These are phyloP conservation scores for Pecten maximus DNA, from an alignment of 2,888 invertebrate genomes.

Conservation along the genomic window DNA sequence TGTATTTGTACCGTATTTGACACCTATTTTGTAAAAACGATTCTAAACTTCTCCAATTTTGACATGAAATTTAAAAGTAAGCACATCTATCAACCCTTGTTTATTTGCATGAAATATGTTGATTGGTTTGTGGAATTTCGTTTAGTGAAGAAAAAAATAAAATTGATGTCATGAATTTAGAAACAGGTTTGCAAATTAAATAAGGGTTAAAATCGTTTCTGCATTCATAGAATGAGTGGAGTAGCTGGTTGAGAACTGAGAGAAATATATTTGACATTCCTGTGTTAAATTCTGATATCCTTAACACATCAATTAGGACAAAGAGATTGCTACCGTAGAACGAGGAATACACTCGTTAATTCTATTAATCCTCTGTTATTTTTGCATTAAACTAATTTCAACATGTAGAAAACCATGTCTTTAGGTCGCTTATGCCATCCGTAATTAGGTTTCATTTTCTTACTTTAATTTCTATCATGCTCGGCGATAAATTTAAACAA, in stretches of 20 bases:
- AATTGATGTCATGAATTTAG: conserved; percentile 33
- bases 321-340: conserved; percentile 30
- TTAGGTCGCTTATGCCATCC: conserved; percentile 18
- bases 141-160: conserved; percentile 18
- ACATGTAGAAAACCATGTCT: conserved; percentile 28
- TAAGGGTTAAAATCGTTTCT: conserved; percentile 27
- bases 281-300: conserved; percentile 7
- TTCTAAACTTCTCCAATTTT: conserved; percentile 25
- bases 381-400: conserved; percentile 33
- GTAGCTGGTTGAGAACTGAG: not conserved
- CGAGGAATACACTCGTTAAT: conserved; percentile 15
- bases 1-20: not conserved
- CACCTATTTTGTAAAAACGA: not conserved
- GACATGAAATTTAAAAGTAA: conserved; percentile 29
- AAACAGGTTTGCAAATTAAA: not conserved
- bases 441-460: conserved; percentile 35
- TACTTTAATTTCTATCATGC: conserved; percentile 35
- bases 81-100: not conserved
- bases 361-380: conserved; percentile 18
- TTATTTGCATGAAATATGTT: conserved; percentile 29
- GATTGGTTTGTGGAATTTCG: conserved; percentile 13
- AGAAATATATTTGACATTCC: conserved; percentile 28
- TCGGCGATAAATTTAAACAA: conserved; percentile 31
- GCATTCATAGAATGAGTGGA: conserved; percentile 3
- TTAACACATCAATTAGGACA: conserved; percentile 8